These are phyloP conservation scores for Bryconaethiops microstoma DNA, from an alignment of 2,797 vertebrate species.

Conservation along the genomic window DNA sequence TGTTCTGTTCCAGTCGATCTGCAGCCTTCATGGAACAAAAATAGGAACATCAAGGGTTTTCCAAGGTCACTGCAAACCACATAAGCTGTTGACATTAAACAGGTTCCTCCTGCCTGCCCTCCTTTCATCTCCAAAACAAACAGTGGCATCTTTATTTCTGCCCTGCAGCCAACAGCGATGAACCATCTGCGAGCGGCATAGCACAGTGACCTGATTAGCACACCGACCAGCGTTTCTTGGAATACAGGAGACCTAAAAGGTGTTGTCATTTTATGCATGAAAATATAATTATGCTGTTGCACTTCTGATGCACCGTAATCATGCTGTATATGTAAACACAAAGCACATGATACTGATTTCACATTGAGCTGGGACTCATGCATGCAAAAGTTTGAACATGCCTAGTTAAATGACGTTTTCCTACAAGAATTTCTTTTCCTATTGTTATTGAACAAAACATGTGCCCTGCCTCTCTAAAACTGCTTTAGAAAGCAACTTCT, in stretches of 20 bases:
- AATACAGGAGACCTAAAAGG: not conserved
- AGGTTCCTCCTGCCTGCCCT: not conserved
- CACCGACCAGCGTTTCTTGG: not conserved
- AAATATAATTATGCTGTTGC: too few species aligned
- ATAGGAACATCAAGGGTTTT: not conserved
- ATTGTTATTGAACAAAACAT: too few species aligned
- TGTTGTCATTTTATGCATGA: not conserved
- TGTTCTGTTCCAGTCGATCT: not conserved
- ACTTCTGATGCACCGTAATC: too few species aligned
- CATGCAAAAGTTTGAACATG: too few species aligned
- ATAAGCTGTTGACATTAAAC: not conserved
- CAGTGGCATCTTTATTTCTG: not conserved
- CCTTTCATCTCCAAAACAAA: conserved; percentile 12
- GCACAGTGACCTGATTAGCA: not conserved
- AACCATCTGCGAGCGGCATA: not conserved
- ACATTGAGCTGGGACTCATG: too few species aligned
- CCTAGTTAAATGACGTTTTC: too few species aligned
- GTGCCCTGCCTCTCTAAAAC: too few species aligned
- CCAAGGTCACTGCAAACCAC: not conserved
- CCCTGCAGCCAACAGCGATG: not conserved
- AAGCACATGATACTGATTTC: too few species aligned
- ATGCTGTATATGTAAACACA: too few species aligned
- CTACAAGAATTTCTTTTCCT: too few species aligned
- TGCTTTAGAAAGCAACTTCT: too few species aligned
- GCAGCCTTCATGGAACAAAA: not conserved